phyloP scores from a whole-genome alignment of 1,140 invertebrate genomes.

The Magallana gigas region DNA sequence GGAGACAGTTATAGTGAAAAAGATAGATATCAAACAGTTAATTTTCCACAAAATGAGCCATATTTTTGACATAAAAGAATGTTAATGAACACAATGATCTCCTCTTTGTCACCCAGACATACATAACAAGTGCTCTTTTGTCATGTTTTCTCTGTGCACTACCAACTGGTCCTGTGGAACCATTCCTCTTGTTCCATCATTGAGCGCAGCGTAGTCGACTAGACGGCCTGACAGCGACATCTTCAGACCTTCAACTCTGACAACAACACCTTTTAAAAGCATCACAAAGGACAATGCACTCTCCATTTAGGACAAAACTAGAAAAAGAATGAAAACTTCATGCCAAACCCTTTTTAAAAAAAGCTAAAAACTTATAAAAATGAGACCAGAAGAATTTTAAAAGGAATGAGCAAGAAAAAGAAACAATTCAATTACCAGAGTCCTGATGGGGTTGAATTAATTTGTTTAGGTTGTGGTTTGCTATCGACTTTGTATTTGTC shows the following conservation, averaged over 20 bases:
- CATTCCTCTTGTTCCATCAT: neutral
- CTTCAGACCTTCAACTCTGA: conserved; percentile 24
- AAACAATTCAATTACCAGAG: neutral
- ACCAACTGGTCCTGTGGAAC: neutral
- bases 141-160: neutral
- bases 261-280: neutral
- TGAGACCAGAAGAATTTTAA: no score
- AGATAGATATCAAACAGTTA: conserved; percentile 31
- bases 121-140: conserved; percentile 24
- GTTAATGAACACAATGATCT: conserved; percentile 31
- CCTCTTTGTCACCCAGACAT: neutral
- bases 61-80: conserved; percentile 30
- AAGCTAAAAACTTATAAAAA: neutral
- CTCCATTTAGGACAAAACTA: neutral
- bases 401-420: neutral
- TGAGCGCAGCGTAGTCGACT: neutral
- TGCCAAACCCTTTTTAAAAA: neutral
- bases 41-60: conserved; percentile 12
- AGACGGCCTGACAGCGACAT: neutral
- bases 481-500: conserved; percentile 1
- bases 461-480: conserved; percentile 30
- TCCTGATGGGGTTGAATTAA: conserved; percentile 27
- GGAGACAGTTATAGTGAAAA: conserved; percentile 23
- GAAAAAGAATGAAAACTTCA: neutral
- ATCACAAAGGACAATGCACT: neutral